phyloP scores from a whole-genome alignment of 1,140 invertebrate species.

The Neocloeon triangulifer region DNA sequence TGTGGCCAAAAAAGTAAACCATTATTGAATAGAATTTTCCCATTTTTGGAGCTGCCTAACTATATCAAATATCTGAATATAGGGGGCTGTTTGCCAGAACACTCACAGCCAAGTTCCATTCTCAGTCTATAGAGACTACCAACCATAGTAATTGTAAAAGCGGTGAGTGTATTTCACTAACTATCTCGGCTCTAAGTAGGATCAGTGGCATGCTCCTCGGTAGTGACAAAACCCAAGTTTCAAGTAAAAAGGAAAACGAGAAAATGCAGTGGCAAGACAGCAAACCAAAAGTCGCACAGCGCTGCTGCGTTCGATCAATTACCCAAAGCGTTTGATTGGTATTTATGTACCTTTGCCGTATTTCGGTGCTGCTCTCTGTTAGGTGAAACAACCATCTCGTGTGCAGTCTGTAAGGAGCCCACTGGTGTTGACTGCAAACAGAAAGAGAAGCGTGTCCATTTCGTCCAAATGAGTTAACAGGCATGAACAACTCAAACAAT shows the following conservation, averaged over 20 bases:
- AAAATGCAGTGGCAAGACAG: neutral
- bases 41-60: too few species aligned
- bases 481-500: too few species aligned
- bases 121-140: neutral
- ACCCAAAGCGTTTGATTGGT: too few species aligned
- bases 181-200: too few species aligned
- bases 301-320: too few species aligned
- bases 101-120: neutral
- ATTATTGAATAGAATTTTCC: too few species aligned
- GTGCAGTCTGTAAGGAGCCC: constrained; percentile 62
- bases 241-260: constrained; percentile 2
- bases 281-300: too few species aligned
- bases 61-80: too few species aligned
- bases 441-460: constrained; percentile 10
- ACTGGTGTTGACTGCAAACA: constrained; percentile 66
- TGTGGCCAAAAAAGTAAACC: too few species aligned
- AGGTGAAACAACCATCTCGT: constrained; percentile 72
- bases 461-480: too few species aligned
- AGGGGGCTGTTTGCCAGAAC: too few species aligned
- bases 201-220: too few species aligned
- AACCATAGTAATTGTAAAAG: neutral
- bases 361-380: constrained; percentile 62
- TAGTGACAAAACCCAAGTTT: constrained; percentile 7
- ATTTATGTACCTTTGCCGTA: constrained; percentile 45
- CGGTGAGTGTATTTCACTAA: neutral